Evolutionary conservation across 2,113 vertebrate genomes (phyloP), one percentile per base, ranked within the genome.

Genomic region (Eretmochelys imbricata): DNA sequence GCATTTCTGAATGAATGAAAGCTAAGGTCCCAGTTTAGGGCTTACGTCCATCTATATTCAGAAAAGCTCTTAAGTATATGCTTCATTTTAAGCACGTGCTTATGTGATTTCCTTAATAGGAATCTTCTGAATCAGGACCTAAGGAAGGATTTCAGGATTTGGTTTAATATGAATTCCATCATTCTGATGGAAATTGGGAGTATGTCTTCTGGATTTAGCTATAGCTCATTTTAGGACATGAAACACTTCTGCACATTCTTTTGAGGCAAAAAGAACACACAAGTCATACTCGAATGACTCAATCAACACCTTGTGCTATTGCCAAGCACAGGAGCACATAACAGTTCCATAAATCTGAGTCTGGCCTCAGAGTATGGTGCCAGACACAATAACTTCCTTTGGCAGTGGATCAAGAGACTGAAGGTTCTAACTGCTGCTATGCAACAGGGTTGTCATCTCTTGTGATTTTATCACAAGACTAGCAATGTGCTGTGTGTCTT

Each of bases 371-470:
- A 62, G 57, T 29, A 29, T 31, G 27, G 27, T 62, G 57, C 57
- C 57, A 62, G 57, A 31, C 57, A 62, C 57, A 62, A 31, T 31
- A 62, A 31, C 57, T 29, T 62, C 57, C 29, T 62, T 31, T 62
- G 57, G 57, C 57, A 62, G 29, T 31, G 27, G 12, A 62, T 31
- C 13, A n/a, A 49, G 31, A 87, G 87, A 72, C 76, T 48, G 4
- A 91, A 78, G 14, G 54, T 8, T 6, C 35, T 80, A 6, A 4
- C 22, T 54, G 6, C 25, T 65, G 35, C 55, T 87, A 49, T 6
- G 72, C 49, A 5, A 31, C 25, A 0, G 1, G 24, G 3, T n/a
- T 82, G 51, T 69, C 7, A 13, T 0, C 0, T 78, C 3, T 24
- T 11, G 10, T 20, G 4, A 62, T 27, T 62, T 62, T 62, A 62